Conservation (phyloP, 1,140 invertebrate genomes). For the Contarinia nasturtii region DNA sequence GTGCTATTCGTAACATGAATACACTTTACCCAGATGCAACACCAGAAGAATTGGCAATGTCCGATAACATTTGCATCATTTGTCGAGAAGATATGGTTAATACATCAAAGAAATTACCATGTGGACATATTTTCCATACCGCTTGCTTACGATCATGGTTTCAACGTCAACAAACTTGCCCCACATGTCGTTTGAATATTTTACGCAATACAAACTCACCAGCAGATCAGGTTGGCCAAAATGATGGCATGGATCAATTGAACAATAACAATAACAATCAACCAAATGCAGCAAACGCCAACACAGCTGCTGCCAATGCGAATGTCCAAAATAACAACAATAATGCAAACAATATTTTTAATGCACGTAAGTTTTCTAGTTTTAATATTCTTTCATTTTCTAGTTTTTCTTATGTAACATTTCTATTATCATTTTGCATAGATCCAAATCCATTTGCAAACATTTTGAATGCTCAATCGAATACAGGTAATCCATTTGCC, state of each 20-base stretch:
- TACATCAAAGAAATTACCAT: slow-evolving; percentile 93
- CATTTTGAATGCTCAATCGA: slow-evolving; percentile 8
- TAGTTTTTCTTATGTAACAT: slow-evolving; percentile 7
- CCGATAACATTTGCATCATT: slow-evolving; percentile 98
- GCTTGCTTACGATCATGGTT: slow-evolving; percentile 98
- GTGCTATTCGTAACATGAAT: slow-evolving; percentile 97
- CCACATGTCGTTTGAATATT: slow-evolving; percentile 94
- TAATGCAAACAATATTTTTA: background rate
- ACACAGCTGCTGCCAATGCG: slow-evolving; percentile 12
- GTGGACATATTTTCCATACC: slow-evolving; percentile 98
- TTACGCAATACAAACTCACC: slow-evolving; percentile 39
- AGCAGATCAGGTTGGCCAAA: slow-evolving; percentile 12
- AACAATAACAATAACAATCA: slow-evolving; percentile 8
- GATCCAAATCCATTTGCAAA: slow-evolving; percentile 15
- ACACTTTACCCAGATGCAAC: slow-evolving; percentile 94
- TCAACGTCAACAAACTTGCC: slow-evolving; percentile 98
- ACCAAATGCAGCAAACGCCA: slow-evolving; percentile 9
- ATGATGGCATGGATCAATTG: background rate
- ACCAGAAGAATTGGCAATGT: slow-evolving; percentile 74
- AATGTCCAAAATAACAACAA: slow-evolving; percentile 1
- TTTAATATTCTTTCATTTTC: background rate
- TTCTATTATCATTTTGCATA: slow-evolving; percentile 9
- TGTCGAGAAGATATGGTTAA: slow-evolving; percentile 49
- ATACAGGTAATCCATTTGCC: slow-evolving; percentile 5
- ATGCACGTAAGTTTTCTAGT: background rate